A percentile compares a stretch with the other conserved stretches of the same genome.
These are phyloP conservation scores for Hirundichthys speculiger DNA, from an alignment of 2,113 vertebrate genomes.

Conservation along the genomic window DNA sequence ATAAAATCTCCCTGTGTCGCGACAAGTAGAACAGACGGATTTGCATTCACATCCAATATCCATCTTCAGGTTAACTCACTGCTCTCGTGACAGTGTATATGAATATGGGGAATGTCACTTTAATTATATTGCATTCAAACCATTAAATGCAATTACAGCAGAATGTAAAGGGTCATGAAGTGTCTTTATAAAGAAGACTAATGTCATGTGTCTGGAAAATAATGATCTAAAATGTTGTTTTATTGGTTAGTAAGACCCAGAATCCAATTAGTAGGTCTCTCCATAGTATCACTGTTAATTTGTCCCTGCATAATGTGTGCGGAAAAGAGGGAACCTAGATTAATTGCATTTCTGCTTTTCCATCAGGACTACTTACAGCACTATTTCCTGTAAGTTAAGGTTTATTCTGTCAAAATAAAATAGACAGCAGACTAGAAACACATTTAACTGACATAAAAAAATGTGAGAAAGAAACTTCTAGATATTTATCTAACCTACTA, in stretches of 20 bases:
- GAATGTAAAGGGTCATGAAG: conserved; percentile 43
- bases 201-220: conserved; percentile 37
- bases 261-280: conserved; percentile 48
- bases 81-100: conserved; percentile 28
- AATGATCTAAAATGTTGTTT: conserved; percentile 43
- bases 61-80: conserved; percentile 44
- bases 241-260: conserved; percentile 35
- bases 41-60: conserved; percentile 50
- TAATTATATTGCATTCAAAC: conserved; percentile 54
- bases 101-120: conserved; percentile 58
- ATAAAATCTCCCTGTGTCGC: conserved; percentile 12
- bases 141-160: conserved; percentile 51
- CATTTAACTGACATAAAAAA: neutral
- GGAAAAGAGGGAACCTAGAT: conserved; percentile 10
- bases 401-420: conserved; percentile 2
- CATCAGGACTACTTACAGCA: conserved; percentile 15
- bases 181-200: conserved; percentile 22
- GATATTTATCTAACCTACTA: too few relatives aligned
- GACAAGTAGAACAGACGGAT: conserved; percentile 27
- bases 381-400: conserved; percentile 7
- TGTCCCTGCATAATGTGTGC: conserved; percentile 26
- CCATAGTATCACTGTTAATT: conserved; percentile 32
- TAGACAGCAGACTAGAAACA: neutral
- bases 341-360: conserved; percentile 30
- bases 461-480: neutral